Evolutionary conservation across 2,888 invertebrate genomes (phyloP).

Genomic region (Andrena minutula): DNA sequence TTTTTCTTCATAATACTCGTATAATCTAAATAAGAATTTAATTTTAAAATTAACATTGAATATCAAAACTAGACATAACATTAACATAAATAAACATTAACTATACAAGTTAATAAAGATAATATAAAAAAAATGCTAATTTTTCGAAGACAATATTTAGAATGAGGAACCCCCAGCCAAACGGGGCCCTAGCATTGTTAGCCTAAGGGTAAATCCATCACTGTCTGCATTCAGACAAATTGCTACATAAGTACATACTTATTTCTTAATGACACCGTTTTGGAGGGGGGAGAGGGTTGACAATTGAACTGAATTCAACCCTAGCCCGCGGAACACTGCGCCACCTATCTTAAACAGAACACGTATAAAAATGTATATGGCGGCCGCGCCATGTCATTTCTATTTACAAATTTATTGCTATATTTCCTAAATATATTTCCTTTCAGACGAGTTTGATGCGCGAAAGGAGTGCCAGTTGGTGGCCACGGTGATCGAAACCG

Average conservation of each 20-base stretch:
- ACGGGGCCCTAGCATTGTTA: no score
- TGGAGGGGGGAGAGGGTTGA: neutral
- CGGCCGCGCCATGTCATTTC: conserved; percentile 53
- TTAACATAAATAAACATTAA: no score
- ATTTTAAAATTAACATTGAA: no score
- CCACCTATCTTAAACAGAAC: conserved; percentile 31
- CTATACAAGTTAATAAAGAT: no score
- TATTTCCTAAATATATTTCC: conserved; percentile 41
- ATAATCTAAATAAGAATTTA: no score
- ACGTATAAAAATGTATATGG: conserved; percentile 36
- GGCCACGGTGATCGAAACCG: conserved; percentile 33
- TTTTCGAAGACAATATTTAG: no score
- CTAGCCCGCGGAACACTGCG: neutral
- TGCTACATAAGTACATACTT: neutral
- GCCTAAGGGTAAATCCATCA: no score
- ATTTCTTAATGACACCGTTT: neutral
- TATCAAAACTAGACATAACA: no score
- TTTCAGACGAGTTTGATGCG: conserved; percentile 32
- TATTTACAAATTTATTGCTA: conserved; percentile 63
- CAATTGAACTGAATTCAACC: conserved; percentile 23
- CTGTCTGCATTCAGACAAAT: no score
- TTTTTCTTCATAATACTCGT: no score
- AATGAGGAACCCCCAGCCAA: no score
- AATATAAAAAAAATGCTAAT: no score
- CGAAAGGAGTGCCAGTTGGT: conserved; percentile 14